These are phyloP conservation scores for Anabacerthia variegaticeps DNA, from an alignment of 2,797 vertebrate genomes.

Conservation along the genomic window DNA sequence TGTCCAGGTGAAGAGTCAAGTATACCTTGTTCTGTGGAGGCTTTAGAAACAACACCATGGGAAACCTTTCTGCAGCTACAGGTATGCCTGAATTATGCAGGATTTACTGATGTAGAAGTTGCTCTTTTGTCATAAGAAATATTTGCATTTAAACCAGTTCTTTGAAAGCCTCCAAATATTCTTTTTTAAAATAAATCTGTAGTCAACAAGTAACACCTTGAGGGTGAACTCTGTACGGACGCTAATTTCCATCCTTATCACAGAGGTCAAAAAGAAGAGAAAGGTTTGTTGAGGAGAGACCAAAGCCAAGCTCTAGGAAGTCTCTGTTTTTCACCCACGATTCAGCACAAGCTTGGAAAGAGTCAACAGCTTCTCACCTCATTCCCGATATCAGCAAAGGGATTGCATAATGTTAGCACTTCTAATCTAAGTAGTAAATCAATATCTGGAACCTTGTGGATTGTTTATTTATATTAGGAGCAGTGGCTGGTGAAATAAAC, in stretches of 20 bases:
- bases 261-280: not conserved
- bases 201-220: not conserved
- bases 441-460: not conserved
- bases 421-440: constrained; percentile 16
- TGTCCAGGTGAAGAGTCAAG: not conserved
- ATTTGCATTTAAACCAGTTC: not conserved
- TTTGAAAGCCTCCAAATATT: not conserved
- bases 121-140: not conserved
- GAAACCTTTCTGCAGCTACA: not conserved
- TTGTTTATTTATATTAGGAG: not conserved
- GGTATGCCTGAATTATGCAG: not conserved
- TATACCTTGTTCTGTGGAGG: not conserved
- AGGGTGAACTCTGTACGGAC: not conserved
- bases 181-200: not conserved
- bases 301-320: not conserved
- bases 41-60: not conserved
- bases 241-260: not conserved
- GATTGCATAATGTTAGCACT: not conserved
- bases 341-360: not conserved
- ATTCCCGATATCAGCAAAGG: not conserved
- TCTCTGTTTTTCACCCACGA: not conserved
- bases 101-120: not conserved
- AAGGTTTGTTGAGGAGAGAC: not conserved
- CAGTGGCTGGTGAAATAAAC: not conserved
- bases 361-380: constrained; percentile 16